Evolutionary conservation across 2,888 invertebrate genomes (phyloP), one percentile per base, ranked within the genome.

Genomic region (Tetheella fluctuosa): DNA sequence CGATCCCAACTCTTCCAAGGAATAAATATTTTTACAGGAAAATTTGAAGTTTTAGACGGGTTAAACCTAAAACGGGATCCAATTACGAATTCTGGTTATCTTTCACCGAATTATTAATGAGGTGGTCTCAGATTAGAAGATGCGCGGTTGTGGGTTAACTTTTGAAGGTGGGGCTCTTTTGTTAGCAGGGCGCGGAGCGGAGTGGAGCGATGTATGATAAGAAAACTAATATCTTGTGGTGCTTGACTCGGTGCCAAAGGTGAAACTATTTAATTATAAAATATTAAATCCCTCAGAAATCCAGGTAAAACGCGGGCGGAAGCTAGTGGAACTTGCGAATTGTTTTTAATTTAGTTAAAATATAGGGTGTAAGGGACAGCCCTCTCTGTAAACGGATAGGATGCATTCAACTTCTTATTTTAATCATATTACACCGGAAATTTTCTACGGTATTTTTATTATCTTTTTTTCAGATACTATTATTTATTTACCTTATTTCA

Each of bases 21-120:
- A 48, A 48, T 48, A 48, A 48, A 48, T 48, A 48, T 48, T 48
- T 48, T 48, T 20, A 48, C 20, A 10, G 48, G n/a, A 17, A 42
- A 48, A 48, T 20, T 48, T 20, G 20, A 48, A n/a, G 28, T 57
- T 57, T 20, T n/a, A 20, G 17, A 13, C 52, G 42, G 30, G 42
- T 58, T 48, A 17, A 42, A n/a, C 48, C 48, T 2, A 58, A 54
- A 58, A 55, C 30, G 34, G 37, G 52, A 60, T 60, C 62, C 62
- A 60, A 60, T 64, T 60, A 59, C 25, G 54, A 42, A 52, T 23
- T 58, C 59, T 25, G 61, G 12, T 52, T 30, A 58, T 52, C 62
- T 59, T 34, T 15, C 42, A 28, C 28, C 30, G 52, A 62, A 64
- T 64, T 62, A 64, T 60, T 62, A 64, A 62, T 57, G 62, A 37